These are phyloP conservation scores for Dromiciops gliroides DNA, from an alignment of 2,113 vertebrate genomes.

Conservation along the genomic window DNA sequence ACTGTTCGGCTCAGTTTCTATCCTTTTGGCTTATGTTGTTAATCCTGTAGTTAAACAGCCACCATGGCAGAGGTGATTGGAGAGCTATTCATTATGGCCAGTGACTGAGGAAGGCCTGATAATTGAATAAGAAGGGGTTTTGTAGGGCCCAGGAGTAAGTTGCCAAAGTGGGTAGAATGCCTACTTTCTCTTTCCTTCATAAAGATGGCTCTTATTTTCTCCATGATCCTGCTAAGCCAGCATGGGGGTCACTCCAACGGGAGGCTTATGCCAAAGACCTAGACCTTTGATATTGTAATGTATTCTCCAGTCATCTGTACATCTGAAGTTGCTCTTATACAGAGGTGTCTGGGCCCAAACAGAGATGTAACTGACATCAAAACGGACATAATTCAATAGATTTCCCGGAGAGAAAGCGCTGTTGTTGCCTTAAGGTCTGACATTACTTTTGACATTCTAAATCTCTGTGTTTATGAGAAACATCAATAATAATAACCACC, in stretches of 20 bases:
- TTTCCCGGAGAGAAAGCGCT: constrained; percentile 33
- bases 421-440: constrained; percentile 43
- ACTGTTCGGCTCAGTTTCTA: constrained; percentile 47
- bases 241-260: constrained; percentile 16
- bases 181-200: constrained; percentile 43
- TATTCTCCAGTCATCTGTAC: constrained; percentile 13
- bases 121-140: constrained; percentile 35
- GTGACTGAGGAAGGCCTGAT: constrained; percentile 24
- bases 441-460: constrained; percentile 65
- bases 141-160: constrained; percentile 25
- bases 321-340: constrained; percentile 7
- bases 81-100: constrained; percentile 24
- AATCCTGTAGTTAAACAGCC: not conserved
- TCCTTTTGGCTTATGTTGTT: constrained; percentile 35
- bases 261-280: constrained; percentile 30
- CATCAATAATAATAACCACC: constrained; percentile 54
- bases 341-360: constrained; percentile 4
- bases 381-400: constrained; percentile 19
- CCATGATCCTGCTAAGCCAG: constrained; percentile 31
- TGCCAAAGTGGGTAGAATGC: not conserved
- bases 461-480: constrained; percentile 58
- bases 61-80: constrained; percentile 30
- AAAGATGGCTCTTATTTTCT: constrained; percentile 26
- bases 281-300: constrained; percentile 11
- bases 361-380: constrained; percentile 45